Evolutionary conservation across 1,140 invertebrate genomes (phyloP), one percentile per base, ranked within the genome.

Genomic region (Coboldia fuscipes): DNA sequence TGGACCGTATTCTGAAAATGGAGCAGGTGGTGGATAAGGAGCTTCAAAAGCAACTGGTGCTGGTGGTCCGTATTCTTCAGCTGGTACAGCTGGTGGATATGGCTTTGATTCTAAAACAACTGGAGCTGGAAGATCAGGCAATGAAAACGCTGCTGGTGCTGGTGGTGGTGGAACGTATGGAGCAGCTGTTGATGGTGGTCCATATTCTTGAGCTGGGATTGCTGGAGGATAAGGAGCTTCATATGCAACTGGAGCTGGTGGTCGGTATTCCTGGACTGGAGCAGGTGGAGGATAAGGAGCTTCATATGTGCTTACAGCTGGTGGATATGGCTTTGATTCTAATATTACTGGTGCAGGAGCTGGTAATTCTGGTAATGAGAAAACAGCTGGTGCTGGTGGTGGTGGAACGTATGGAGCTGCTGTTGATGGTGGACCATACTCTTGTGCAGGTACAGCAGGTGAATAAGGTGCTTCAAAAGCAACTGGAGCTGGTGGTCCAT

Each of bases 271-370:
- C 9, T 24, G 6, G 4, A 14, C 13, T 14, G 37, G 34, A 14
- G 36, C 14, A 23, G 14, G 8, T 10, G 27, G 27, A 16, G 46
- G 45, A 34, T 45, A 55, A n/a, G n/a, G n/a, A n/a, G n/a, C n/a
- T n/a, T n/a, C n/a, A n/a, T n/a, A n/a, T n/a, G n/a, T n/a, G n/a
- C n/a, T n/a, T 2, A 37, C 18, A 15, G 26, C 10, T 22, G 31
- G 31, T 20, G 36, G 36, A 8, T 28, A 21, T 17, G 31, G 36
- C 4, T 26, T 16, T 36, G 35, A 23, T 13, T 18, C 18, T 29
- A 26, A 15, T 14, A 30, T 19, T 12, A 33, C 18, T 20, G 17
- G 20, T 29, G 13, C 30, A 32, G 39, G 13, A 18, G 17, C 23
- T 16, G 37, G 32, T 12, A 31, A n/a, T n/a, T 12, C 19, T 24